phyloP scores from a whole-genome alignment of 2,888 invertebrate genomes.

The Cantharis rustica region DNA sequence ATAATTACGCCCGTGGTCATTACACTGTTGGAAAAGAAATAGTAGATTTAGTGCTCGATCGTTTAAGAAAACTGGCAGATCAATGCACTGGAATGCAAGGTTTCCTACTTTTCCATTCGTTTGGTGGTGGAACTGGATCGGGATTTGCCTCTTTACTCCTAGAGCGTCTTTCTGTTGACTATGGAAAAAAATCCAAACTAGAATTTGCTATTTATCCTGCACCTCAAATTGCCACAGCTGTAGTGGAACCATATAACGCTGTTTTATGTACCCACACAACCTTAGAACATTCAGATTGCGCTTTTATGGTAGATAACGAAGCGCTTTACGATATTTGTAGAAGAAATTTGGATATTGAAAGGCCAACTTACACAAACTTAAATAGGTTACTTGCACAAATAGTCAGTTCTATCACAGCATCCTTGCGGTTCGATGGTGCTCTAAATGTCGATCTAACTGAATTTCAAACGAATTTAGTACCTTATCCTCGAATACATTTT shows the following conservation, averaged over 20 bases:
- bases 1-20: conserved; percentile 34
- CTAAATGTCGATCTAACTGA: conserved; percentile 65
- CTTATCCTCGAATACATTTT: background rate
- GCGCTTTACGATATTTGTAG: conserved; percentile 61
- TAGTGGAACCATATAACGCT: background rate
- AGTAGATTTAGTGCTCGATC: conserved; percentile 50
- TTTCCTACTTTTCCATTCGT: conserved; percentile 58
- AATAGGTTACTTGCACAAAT: conserved; percentile 64
- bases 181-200: background rate
- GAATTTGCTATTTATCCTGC: background rate
- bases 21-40: conserved; percentile 62
- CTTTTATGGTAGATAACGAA: background rate
- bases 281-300: background rate
- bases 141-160: conserved; percentile 66
- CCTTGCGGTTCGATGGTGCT: conserved; percentile 64
- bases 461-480: conserved; percentile 60
- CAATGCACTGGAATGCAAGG: background rate
- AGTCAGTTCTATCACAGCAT: conserved; percentile 65
- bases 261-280: background rate
- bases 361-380: conserved; percentile 66
- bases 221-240: background rate
- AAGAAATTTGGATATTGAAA: conserved; percentile 63
- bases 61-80: background rate
- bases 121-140: conserved; percentile 45
- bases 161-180: conserved; percentile 52